Evolutionary conservation across 92 coral and sea anemone species (phyloP), one percentile per base, ranked within the genome.

Genomic region (Blastomussa wellsi): DNA sequence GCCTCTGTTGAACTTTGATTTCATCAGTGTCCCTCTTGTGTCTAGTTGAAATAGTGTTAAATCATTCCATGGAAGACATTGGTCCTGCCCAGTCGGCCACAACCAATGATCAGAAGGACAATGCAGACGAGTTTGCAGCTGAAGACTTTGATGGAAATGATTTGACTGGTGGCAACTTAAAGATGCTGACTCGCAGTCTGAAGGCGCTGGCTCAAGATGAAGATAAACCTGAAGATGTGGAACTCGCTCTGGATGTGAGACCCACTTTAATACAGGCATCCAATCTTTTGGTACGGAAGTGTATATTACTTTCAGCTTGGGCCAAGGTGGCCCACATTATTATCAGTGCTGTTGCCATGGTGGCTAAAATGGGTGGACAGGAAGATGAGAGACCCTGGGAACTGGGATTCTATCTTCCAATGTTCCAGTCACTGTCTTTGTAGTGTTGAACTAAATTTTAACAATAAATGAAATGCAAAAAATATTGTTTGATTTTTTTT

Each of bases 121-220:
- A 86, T 41, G 87, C 70, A 4, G 75, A 71, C 10, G 94, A 95
- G 32, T 90, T 93, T 82, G 86, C 85, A n/a, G 77, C 88, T 35
- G 82, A 82, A 72, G 89, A 84, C 55, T 85, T 80, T 48, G 94
- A 90, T 72, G 87, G 84, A 22, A 92, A 94, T 65, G 98, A 96
- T 79, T 70, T 96, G 89, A 94, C 98, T 15, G 98, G 98, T 19
- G 98, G 98, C 9, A 96, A 94, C 85, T 86, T 96, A 8, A 91
- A 89, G 78, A 89, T 89, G 91, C 82, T 96, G 64, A 86, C 92
- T 19, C 84, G 87, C 78, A 83, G 93, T 62, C 93, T 96, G 13
- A 81, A 86, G 55, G 95, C 93, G 1, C 70, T 96, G 72, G 75
- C 92, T 76, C 87, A 51, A 77, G 94, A 90, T 48, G 88, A 83